These are phyloP conservation scores for Ellobius talpinus DNA, from an alignment of 2,113 vertebrate genomes.

Conservation along the genomic window DNA sequence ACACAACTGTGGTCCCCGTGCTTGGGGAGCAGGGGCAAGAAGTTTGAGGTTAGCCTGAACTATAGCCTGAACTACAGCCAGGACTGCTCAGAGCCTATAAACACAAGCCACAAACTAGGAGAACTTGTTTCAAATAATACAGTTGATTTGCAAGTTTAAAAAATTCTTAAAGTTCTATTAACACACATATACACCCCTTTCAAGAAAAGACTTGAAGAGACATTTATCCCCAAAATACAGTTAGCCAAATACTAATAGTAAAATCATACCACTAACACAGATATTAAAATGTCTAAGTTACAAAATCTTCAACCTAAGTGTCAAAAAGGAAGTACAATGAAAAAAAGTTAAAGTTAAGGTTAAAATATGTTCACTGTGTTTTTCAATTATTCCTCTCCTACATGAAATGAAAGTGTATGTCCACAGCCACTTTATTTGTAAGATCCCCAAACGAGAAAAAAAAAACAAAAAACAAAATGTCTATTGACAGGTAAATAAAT, in stretches of 20 bases:
- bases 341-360: background rate
- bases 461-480: background rate
- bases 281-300: constrained; percentile 22
- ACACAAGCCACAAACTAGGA: background rate
- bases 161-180: constrained; percentile 16
- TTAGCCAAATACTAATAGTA: background rate
- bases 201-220: background rate
- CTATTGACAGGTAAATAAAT: background rate
- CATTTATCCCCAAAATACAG: background rate
- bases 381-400: background rate
- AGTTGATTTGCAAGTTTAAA: background rate
- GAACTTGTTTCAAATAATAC: background rate
- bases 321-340: background rate
- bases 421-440: constrained; percentile 3
- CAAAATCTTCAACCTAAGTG: background rate
- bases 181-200: background rate
- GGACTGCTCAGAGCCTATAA: background rate
- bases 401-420: background rate
- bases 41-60: background rate
- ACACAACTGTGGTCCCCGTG: background rate
- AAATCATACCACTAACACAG: background rate
- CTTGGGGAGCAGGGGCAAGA: background rate
- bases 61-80: background rate
- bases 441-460: constrained; percentile 5
- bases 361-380: background rate